These are phyloP conservation scores for Troides aeacus DNA, from an alignment of 2,888 invertebrate genomes.

Conservation along the genomic window DNA sequence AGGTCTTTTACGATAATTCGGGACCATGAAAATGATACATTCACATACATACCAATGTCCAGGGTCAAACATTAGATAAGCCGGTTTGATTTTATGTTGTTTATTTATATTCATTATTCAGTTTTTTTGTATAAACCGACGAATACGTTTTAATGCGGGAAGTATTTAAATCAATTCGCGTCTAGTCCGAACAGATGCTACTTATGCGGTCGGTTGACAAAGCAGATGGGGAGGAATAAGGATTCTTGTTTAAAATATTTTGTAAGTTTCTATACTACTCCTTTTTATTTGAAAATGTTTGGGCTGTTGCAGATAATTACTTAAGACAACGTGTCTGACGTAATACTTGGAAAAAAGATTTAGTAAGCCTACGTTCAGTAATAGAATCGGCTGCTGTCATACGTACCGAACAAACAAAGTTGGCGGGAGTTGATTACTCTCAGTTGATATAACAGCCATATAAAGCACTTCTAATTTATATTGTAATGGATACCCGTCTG, in stretches of 20 bases:
- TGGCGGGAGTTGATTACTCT: slow-evolving; percentile 1
- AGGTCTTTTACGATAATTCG: slow-evolving; percentile 9
- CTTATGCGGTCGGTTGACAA: neutral
- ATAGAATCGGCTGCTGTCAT: too few species aligned
- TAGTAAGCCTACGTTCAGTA: too few species aligned
- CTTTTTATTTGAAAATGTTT: too few species aligned
- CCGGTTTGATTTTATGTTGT: slow-evolving; percentile 9
- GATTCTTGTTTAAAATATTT: neutral
- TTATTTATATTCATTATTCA: slow-evolving; percentile 19
- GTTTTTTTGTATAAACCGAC: neutral
- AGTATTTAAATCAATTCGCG: slow-evolving; percentile 17
- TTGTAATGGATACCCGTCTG: slow-evolving; percentile 23
- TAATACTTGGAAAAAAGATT: neutral
- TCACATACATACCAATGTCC: slow-evolving; percentile 7
- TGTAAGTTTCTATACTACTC: too few species aligned
- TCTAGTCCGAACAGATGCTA: slow-evolving; percentile 22
- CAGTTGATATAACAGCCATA: slow-evolving; percentile 2
- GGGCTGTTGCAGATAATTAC: too few species aligned
- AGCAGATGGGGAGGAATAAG: neutral
- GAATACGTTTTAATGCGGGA: slow-evolving; percentile 9
- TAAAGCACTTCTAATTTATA: slow-evolving; percentile 18
- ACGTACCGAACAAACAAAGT: neutral
- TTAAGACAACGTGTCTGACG: too few species aligned
- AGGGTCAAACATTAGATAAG: slow-evolving; percentile 16
- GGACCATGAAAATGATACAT: slow-evolving; percentile 10